Base-by-base conservation (phyloP, 2,113 vertebrate species). In the Elanoides forficatus region DNA sequence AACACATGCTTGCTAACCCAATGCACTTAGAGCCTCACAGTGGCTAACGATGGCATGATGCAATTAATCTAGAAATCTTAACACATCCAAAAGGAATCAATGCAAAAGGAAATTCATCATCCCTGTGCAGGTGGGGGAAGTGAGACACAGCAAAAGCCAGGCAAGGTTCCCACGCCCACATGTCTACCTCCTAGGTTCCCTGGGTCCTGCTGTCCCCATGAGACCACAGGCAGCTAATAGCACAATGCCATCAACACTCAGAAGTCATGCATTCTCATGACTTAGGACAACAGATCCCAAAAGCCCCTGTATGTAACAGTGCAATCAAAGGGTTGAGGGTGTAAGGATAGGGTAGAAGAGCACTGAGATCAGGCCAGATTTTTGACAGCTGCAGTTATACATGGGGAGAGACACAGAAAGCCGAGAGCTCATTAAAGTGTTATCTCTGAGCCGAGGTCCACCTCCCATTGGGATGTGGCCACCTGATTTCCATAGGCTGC, bases 211-310 rank as follows among this genome's bases (percentile, higher is more conserved):
- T 38, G 7, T 30, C 45, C 65, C 36, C 23, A 3, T 2, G 14
- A 65, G 40, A 32, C 32, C 48, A 15, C 45, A 58, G n/a, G 23
- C 30, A 47, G 45, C 34, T 48, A 3, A 8, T 1, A 18, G 18
- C 62, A 40, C 58, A 10, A 34, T 1, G 5, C n/a, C 36, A 25
- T 23, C 68, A 15, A 11, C 1, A 1, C 71, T n/a, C 62, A 7
- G 1, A 29, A 34, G 8, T 2, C 32, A 36, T 11, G 6, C 11
- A 0, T 7, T 11, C 78, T 21, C 47, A 2, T 0, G 2, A 48
- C 5, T 0, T 3, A 11, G 53, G 42, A 52, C 22, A 78, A 27
- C 29, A 45, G 26, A 63, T 7, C 73, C 67, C 53, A 4, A 43
- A 55, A 63, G 8, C 4, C 18, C 8, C 70, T 8, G 6, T 15